A percentile compares a stretch with the other conserved stretches of the same genome.
These are phyloP conservation scores for Pheosia gnoma DNA, from an alignment of 2,888 invertebrate genomes.

Conservation along the genomic window DNA sequence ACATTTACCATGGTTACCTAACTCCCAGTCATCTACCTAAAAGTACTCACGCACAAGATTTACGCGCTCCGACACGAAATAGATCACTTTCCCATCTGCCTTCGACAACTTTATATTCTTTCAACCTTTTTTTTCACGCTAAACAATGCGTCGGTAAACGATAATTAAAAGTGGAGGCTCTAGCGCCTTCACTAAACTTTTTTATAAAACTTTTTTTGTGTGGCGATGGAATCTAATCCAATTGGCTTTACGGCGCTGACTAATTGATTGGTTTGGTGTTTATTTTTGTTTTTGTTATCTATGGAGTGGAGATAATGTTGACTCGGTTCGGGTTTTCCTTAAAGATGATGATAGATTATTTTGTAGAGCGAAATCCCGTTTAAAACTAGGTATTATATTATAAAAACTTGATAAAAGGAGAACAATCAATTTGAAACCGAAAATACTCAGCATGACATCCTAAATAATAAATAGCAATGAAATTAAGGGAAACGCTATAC, in stretches of 20 bases:
- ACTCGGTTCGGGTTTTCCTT: conserved; percentile 39
- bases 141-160: conserved; percentile 72
- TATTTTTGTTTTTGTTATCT: conserved; percentile 57
- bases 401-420: too few species aligned
- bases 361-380: not conserved
- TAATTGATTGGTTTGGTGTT: conserved; percentile 74
- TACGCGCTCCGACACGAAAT: conserved; percentile 35
- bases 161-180: conserved; percentile 74
- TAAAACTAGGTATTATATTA: too few species aligned
- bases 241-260: conserved; percentile 63
- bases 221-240: conserved; percentile 55
- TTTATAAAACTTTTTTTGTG: conserved; percentile 48
- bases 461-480: too few species aligned
- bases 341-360: not conserved
- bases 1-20: not conserved
- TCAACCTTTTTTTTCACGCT: conserved; percentile 44
- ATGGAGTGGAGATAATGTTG: conserved; percentile 35
- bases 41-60: conserved; percentile 29
- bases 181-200: conserved; percentile 53
- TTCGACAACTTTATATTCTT: conserved; percentile 64
- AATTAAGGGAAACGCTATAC: too few species aligned
- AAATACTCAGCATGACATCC: too few species aligned
- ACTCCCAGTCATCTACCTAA: conserved; percentile 19
- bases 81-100: conserved; percentile 38
- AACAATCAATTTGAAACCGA: not conserved